Base-by-base conservation (phyloP, 2,113 vertebrate species). In the Elgaria multicarinata region DNA sequence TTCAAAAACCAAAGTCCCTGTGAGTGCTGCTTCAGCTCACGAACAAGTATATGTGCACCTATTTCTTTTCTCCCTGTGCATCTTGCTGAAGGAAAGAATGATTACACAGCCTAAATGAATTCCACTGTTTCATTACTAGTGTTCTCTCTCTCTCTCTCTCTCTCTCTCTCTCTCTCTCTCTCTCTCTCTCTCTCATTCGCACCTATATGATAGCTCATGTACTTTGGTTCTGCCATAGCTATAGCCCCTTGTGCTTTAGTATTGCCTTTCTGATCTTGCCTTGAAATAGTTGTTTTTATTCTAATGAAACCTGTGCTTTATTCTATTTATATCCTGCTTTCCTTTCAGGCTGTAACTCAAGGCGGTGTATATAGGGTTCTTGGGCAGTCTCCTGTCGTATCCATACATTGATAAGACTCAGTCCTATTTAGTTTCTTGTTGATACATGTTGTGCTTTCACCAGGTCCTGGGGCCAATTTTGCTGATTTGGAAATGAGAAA, bases 161-260 rank as follows among this genome's bases (percentile, higher is more conserved):
- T 31, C 42, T 0, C 0, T 39, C 44, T 0, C 0, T 2, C 0
- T 2, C 2, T 31, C 42, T 0, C 0, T 39, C 44, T 0, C 0
- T n/a, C n/a, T 2, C 0, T 2, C 2, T 31, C 42, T 0, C 0
- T 39, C 44, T 0, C 0, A 0, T 0, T 26, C 83, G 24, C 0
- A 33, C 50, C 0, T 39, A 1, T 62, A 42, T 55, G 78, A 0
- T 50, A 44, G 66, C 0, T n/a, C 20, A 6, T 62, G 78, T 46
- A 74, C 1, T 50, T 64, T 24, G 72, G 9, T 75, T 36, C 8
- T 85, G 1, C 1, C 79, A 14, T 46, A 20, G 44, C 0, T 0
- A 82, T 53, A 3, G 44, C 55, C 64, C 1, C 22, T 28, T 6
- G n/a, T 55, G 33, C 7, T 12, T 53, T 76, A 31, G 39, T 75